A percentile compares a stretch with the other conserved stretches of the same genome.
These are phyloP conservation scores for Drosophila prostipennis DNA, from an alignment of 2,888 invertebrate genomes.

Conservation along the genomic window DNA sequence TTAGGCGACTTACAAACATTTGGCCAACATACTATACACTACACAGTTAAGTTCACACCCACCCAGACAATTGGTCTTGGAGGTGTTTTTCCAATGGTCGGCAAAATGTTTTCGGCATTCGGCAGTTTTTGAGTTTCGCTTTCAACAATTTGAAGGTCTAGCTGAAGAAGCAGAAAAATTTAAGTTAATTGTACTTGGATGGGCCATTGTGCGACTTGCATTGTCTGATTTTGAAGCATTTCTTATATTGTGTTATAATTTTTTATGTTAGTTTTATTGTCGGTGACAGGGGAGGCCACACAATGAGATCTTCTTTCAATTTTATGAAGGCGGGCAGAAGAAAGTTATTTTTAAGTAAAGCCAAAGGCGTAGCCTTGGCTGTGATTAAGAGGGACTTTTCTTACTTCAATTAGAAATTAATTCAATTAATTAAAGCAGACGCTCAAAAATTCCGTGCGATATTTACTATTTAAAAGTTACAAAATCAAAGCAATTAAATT, in stretches of 20 bases:
- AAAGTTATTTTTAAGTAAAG: slow-evolving; percentile 34
- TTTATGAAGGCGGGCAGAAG: slow-evolving; percentile 32
- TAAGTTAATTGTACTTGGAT: slow-evolving; percentile 43
- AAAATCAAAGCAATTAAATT: not conserved
- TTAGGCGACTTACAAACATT: slow-evolving; percentile 49
- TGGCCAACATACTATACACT: slow-evolving; percentile 20
- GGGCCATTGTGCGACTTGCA: slow-evolving; percentile 34
- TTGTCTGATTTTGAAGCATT: slow-evolving; percentile 39
- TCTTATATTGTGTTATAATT: slow-evolving; percentile 42
- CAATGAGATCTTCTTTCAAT: slow-evolving; percentile 26
- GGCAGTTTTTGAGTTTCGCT: slow-evolving; percentile 58
- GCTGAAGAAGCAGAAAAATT: slow-evolving; percentile 37
- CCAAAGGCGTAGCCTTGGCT: slow-evolving; percentile 26
- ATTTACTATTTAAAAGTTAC: not conserved
- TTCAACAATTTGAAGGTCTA: slow-evolving; percentile 72
- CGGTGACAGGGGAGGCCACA: slow-evolving; percentile 39
- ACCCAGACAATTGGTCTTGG: slow-evolving; percentile 33
- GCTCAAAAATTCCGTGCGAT: not conserved
- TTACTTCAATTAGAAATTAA: not conserved
- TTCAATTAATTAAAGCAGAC: not conserved
- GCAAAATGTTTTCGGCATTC: slow-evolving; percentile 42
- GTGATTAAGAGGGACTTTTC: slow-evolving; percentile 3
- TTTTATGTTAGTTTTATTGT: slow-evolving; percentile 33
- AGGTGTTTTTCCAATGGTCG: slow-evolving; percentile 31
- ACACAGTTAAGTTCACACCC: slow-evolving; percentile 61